A percentile compares a stretch with the other conserved stretches of the same genome.
Evolutionary conservation across 2,113 vertebrate genomes (phyloP).

Genomic region (Siphamia tubifer): DNA sequence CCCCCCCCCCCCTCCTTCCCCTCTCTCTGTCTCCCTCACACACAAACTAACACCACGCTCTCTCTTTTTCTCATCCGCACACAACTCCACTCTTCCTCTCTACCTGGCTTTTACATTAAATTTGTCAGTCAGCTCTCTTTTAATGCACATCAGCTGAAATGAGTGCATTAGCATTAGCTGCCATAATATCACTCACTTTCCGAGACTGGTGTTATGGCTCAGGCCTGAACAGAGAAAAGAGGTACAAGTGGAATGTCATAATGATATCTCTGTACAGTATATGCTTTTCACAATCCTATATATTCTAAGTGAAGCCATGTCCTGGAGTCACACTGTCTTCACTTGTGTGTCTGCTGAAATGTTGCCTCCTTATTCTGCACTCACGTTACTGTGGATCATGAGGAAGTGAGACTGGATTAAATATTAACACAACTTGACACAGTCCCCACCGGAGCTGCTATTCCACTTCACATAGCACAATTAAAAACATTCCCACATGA

Average conservation of each 20-base stretch:
- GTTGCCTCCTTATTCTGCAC: conserved; percentile 18
- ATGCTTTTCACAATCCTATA: conserved; percentile 22
- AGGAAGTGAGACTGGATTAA: conserved; percentile 74
- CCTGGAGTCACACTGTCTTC: conserved; percentile 35
- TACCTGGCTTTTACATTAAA: conserved; percentile 47
- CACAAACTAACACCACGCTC: not conserved
- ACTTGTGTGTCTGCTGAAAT: conserved; percentile 48
- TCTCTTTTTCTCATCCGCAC: too few relatives aligned
- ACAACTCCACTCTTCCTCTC: not conserved
- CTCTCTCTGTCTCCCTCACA: not conserved
- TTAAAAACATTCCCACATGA: conserved; percentile 92
- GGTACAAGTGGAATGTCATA: conserved; percentile 23
- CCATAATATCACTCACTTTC: conserved; percentile 23
- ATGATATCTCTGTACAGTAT: conserved; percentile 22
- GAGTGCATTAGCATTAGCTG: conserved; percentile 56
- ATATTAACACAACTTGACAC: conserved; percentile 81
- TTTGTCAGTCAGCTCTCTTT: conserved; percentile 57
- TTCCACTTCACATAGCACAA: conserved; percentile 86
- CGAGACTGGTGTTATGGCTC: not conserved
- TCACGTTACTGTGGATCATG: conserved; percentile 56
- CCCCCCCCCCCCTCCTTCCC: not conserved
- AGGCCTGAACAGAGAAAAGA: conserved; percentile 1
- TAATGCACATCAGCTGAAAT: conserved; percentile 48
- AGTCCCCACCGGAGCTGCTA: conserved; percentile 81
- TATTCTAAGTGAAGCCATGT: conserved; percentile 21